Evolutionary conservation across 2,888 invertebrate genomes (phyloP).

Genomic region (Nycteola revayana): DNA sequence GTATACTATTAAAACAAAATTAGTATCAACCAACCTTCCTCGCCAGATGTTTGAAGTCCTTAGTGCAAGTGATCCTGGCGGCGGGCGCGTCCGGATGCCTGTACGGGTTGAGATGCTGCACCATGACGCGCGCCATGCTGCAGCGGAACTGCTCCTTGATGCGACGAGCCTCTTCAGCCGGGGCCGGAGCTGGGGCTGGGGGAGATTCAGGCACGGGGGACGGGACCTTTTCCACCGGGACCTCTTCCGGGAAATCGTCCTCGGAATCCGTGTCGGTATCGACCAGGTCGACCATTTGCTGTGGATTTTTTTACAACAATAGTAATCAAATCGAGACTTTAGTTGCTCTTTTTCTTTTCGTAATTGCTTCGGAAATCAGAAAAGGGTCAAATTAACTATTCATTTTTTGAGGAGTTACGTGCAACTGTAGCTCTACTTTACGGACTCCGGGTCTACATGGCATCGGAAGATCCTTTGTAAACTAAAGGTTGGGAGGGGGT

Average conservation of each 20-base stretch:
- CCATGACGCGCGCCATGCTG: conserved; percentile 90
- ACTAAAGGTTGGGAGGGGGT: no score
- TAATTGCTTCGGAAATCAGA: no score
- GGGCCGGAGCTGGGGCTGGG: no score
- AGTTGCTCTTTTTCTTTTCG: no score
- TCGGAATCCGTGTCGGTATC: conserved; percentile 59
- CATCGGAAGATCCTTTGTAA: no score
- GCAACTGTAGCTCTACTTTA: no score
- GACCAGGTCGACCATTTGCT: conserved; percentile 65
- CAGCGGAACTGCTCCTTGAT: conserved; percentile 94
- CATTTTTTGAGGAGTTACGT: no score
- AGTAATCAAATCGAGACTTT: no score
- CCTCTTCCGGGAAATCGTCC: conserved; percentile 33
- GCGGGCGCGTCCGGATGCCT: conserved; percentile 91
- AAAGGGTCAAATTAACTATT: no score
- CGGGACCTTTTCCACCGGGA: conserved; percentile 19
- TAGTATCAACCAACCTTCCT: conserved; percentile 91
- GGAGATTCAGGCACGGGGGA: conserved; percentile 8
- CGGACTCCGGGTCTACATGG: no score
- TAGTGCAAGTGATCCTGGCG: conserved; percentile 92
- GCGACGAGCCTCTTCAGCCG: conserved; percentile 81
- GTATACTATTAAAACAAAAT: no score
- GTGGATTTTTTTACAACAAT: background rate
- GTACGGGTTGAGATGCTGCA: conserved; percentile 93
- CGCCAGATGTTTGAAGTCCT: conserved; percentile 97